phyloP scores from a whole-genome alignment of 2,888 invertebrate genomes.

The Rugalucina vietnamica region DNA sequence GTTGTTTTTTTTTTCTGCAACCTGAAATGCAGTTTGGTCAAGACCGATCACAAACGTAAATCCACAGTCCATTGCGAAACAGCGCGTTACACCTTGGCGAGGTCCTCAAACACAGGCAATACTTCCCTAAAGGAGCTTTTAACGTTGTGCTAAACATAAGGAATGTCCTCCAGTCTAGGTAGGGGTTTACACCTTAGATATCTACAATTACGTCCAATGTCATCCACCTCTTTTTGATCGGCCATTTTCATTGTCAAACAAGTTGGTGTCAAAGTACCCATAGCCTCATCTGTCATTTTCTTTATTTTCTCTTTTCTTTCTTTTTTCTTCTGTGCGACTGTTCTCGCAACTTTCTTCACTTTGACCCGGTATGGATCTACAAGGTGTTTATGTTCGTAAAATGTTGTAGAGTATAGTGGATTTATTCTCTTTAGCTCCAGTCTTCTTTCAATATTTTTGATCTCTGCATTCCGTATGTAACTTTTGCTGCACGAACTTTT shows the following conservation, averaged over 20 bases:
- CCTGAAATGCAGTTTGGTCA: too few species aligned
- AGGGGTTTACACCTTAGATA: slow-evolving; percentile 59
- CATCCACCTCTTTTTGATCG: slow-evolving; percentile 64
- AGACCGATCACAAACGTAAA: too few species aligned
- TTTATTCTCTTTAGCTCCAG: slow-evolving; percentile 65
- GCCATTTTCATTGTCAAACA: slow-evolving; percentile 62
- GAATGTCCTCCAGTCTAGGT: not conserved
- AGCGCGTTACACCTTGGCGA: too few species aligned
- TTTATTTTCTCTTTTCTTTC: slow-evolving; percentile 71
- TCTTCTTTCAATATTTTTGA: slow-evolving; percentile 67
- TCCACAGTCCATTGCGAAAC: too few species aligned
- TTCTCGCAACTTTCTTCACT: slow-evolving; percentile 58
- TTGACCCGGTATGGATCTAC: slow-evolving; percentile 57
- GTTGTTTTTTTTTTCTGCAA: too few species aligned
- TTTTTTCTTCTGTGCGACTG: slow-evolving; percentile 70
- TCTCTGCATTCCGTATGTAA: slow-evolving; percentile 58
- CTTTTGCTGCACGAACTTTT: slow-evolving; percentile 66
- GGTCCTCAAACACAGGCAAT: too few species aligned
- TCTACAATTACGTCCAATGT: slow-evolving; percentile 62
- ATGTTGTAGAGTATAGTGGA: slow-evolving; percentile 64
- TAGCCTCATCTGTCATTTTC: slow-evolving; percentile 69
- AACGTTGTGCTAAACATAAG: too few species aligned
- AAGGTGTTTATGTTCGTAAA: slow-evolving; percentile 62
- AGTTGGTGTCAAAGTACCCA: slow-evolving; percentile 69
- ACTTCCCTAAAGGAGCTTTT: too few species aligned